These are phyloP conservation scores for Sycobia sp. DNA, from an alignment of 1,140 invertebrate species.

Conservation along the genomic window DNA sequence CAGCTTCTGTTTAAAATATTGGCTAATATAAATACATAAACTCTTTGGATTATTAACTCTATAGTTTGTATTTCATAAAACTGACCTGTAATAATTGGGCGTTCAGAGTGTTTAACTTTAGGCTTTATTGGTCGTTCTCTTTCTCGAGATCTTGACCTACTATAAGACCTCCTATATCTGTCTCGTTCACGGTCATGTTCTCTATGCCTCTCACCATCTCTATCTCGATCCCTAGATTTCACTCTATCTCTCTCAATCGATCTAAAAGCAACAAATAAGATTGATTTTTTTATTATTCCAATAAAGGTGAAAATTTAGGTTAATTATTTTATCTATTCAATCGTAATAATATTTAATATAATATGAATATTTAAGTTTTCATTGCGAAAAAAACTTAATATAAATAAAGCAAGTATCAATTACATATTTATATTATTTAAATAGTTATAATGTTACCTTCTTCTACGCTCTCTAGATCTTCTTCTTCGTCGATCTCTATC, in stretches of 20 bases:
- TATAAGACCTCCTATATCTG: slow-evolving; percentile 60
- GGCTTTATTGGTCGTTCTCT: slow-evolving; percentile 52
- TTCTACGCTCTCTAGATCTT: slow-evolving; percentile 62
- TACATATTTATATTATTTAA: not conserved
- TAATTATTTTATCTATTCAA: too few species aligned
- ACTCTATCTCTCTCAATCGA: slow-evolving; percentile 53
- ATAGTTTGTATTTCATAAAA: slow-evolving; percentile 1
- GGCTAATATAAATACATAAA: too few species aligned
- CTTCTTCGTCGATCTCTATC: slow-evolving; percentile 63
- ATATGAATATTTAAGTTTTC: too few species aligned
- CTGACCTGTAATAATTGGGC: slow-evolving; percentile 64
- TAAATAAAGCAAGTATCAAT: slow-evolving; percentile 25
- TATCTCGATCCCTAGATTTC: slow-evolving; percentile 60
- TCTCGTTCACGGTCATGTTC: slow-evolving; percentile 59
- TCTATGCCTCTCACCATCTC: slow-evolving; percentile 44
- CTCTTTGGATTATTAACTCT: too few species aligned
- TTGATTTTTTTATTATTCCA: not conserved
- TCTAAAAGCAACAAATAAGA: slow-evolving; percentile 40
- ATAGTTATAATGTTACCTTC: slow-evolving; percentile 43
- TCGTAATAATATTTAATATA: too few species aligned
- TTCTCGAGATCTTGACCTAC: slow-evolving; percentile 62
- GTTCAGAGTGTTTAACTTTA: slow-evolving; percentile 58
- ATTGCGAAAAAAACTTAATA: slow-evolving; percentile 37
- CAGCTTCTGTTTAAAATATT: slow-evolving; percentile 63
- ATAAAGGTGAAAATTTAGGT: too few species aligned